Conservation (phyloP, 2,888 invertebrate species). For the Tachina lurida region DNA sequence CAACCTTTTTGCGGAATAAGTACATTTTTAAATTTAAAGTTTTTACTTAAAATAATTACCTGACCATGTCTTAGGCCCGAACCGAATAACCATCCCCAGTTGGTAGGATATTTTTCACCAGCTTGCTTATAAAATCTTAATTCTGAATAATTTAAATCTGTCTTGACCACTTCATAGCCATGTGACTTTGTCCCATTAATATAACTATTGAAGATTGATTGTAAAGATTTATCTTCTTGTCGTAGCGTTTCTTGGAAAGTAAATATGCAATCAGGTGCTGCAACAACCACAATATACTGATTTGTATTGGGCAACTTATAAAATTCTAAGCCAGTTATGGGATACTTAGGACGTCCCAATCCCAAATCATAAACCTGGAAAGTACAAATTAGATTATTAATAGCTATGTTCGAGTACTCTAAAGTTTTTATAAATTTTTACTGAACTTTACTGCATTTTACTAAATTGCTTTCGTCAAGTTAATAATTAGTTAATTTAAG, state of each 20-base stretch:
- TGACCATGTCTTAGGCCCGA: conserved; percentile 91
- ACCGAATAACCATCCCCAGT: conserved; percentile 94
- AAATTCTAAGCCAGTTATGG: conserved; percentile 94
- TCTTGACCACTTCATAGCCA: conserved; percentile 88
- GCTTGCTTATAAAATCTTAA: conserved; percentile 90
- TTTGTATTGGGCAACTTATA: conserved; percentile 88
- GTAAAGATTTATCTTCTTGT: conserved; percentile 88
- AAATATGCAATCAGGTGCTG: conserved; percentile 92
- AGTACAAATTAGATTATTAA: neutral
- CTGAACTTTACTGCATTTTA: too few species aligned
- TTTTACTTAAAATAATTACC: conserved; percentile 82
- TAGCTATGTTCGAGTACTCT: too few species aligned
- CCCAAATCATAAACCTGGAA: conserved; percentile 93
- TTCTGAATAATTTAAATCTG: conserved; percentile 89
- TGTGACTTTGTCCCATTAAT: conserved; percentile 76
- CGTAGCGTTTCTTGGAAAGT: conserved; percentile 92
- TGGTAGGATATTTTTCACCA: conserved; percentile 87
- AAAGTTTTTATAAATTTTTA: too few species aligned
- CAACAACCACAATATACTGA: conserved; percentile 91
- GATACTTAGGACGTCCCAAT: conserved; percentile 87
- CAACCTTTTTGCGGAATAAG: conserved; percentile 33
- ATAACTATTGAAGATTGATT: conserved; percentile 77
- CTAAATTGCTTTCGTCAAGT: too few species aligned
- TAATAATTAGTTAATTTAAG: too few species aligned
- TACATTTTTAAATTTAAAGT: neutral